These are phyloP conservation scores for Danio rerio DNA, from an alignment of 2,113 vertebrate genomes.

Conservation along the genomic window DNA sequence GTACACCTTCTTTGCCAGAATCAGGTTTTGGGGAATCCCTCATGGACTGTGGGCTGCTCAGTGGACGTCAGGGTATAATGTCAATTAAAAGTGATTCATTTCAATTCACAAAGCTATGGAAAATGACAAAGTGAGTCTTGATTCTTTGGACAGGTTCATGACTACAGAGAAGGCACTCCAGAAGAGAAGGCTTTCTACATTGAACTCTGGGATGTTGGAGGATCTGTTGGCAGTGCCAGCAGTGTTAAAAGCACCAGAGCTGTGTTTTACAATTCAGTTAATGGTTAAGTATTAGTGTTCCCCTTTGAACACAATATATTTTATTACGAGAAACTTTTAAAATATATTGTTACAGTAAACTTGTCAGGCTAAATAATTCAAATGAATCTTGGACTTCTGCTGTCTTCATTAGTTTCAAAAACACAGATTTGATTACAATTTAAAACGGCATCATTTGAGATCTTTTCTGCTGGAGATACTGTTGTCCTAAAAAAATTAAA, in stretches of 20 bases:
- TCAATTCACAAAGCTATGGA: neutral
- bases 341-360: too few species aligned
- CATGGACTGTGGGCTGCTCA: conserved; percentile 97
- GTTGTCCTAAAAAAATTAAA: too few species aligned
- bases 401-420: too few species aligned
- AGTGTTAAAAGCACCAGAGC: conserved; percentile 96
- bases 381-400: too few species aligned
- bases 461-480: too few species aligned
- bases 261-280: conserved; percentile 96
- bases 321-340: too few species aligned
- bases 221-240: conserved; percentile 91
- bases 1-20: conserved; percentile 96
- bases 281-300: conserved; percentile 77
- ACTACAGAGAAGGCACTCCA: conserved; percentile 97
- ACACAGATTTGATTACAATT: too few species aligned
- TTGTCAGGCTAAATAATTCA: too few species aligned
- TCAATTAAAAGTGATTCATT: neutral
- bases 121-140: neutral
- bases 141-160: conserved; percentile 83
- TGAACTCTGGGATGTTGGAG: conserved; percentile 97
- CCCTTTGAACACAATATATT: too few species aligned
- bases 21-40: conserved; percentile 94
- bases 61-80: conserved; percentile 91
- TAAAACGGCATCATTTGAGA: too few species aligned
- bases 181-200: conserved; percentile 97